Percentiles rank a stretch among this genome's conserved stretches.
Conservation (phyloP, 2,888 invertebrate genomes). For the Electrophaes corylata region DNA sequence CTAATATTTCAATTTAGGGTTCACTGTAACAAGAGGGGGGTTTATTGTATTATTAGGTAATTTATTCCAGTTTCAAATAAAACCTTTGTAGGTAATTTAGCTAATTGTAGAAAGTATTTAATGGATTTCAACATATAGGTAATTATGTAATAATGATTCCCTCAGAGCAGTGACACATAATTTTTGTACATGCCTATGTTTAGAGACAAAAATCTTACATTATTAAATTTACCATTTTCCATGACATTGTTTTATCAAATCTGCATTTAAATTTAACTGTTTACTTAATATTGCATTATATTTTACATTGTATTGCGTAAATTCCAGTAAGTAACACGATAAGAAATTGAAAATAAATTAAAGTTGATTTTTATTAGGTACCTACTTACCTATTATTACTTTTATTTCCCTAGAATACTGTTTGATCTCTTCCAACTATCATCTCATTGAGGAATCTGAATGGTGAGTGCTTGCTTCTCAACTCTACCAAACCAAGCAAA, state of each 20-base stretch:
- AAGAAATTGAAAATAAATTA: conserved; percentile 79
- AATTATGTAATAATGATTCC: conserved; percentile 30
- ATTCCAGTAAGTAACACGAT: conserved; percentile 77
- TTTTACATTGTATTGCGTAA: conserved; percentile 81
- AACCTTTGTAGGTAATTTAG: conserved; percentile 49
- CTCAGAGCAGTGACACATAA: conserved; percentile 29
- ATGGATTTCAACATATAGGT: conserved; percentile 1
- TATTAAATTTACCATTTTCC: conserved; percentile 71
- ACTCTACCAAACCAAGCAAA: too few species aligned
- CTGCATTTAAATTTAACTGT: conserved; percentile 82
- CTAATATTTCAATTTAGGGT: conserved; percentile 61
- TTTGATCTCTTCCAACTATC: too few species aligned
- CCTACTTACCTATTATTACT: not conserved
- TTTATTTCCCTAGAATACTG: not conserved
- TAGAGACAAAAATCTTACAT: too few species aligned
- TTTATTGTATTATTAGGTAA: conserved; percentile 43
- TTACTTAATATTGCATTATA: conserved; percentile 70
- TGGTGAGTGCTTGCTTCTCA: too few species aligned
- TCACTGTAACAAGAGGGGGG: conserved; percentile 60
- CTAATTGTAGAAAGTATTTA: not conserved
- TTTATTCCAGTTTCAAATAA: conserved; percentile 58
- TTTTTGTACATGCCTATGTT: too few species aligned
- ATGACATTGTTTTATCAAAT: conserved; percentile 78
- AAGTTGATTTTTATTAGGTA: conserved; percentile 82
- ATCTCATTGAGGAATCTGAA: too few species aligned